Conservation (phyloP, 2,888 invertebrate species). For the Eupithecia dodoneata region DNA sequence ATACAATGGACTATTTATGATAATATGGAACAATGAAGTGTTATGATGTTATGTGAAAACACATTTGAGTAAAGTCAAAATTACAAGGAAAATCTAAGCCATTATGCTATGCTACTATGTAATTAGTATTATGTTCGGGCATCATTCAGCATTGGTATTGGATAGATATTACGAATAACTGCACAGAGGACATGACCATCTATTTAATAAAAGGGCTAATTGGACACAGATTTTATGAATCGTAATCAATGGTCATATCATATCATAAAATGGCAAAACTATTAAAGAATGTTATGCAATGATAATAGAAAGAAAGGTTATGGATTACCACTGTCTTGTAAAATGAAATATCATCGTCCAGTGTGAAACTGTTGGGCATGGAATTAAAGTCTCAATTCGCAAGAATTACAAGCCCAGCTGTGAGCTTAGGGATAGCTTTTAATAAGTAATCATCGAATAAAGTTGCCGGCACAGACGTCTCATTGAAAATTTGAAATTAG, state of each 20-base stretch:
- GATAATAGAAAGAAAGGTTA: conserved; percentile 17
- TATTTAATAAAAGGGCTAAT: neutral
- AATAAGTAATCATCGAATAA: conserved; percentile 66
- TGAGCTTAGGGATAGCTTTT: conserved; percentile 38
- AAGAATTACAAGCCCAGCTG: conserved; percentile 42
- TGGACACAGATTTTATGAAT: neutral
- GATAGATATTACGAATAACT: neutral
- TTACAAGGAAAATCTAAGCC: neutral
- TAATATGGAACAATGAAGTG: neutral
- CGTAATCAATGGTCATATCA: neutral
- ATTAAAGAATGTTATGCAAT: neutral
- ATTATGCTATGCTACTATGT: neutral
- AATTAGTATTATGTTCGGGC: neutral
- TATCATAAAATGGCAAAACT: neutral
- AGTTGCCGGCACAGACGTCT: conserved; percentile 71
- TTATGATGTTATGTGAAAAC: neutral
- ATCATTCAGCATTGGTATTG: neutral
- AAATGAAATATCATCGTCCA: conserved; percentile 8
- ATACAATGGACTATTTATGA: neutral
- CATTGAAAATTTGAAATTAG: conserved; percentile 79
- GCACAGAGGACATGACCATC: neutral
- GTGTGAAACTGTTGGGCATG: conserved; percentile 22
- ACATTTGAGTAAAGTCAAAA: neutral
- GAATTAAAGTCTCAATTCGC: conserved; percentile 43
- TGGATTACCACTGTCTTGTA: conserved; percentile 3